These are phyloP conservation scores for Meghimatium bilineatum DNA, from an alignment of 2,888 invertebrate genomes.

Conservation along the genomic window DNA sequence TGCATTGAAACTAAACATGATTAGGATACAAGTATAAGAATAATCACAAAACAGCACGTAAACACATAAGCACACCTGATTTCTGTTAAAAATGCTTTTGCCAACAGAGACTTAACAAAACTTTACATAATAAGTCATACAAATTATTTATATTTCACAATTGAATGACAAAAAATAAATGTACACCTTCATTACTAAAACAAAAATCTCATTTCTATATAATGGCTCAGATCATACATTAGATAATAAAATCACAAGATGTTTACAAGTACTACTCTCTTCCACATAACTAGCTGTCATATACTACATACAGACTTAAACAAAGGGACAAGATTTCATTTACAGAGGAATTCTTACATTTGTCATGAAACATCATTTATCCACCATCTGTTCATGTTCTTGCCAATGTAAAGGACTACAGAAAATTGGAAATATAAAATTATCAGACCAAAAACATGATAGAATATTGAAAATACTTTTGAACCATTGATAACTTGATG, in stretches of 20 bases:
- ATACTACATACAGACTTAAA: neutral
- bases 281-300: neutral
- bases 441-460: neutral
- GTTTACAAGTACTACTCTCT: neutral
- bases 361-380: neutral
- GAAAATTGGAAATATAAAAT: neutral
- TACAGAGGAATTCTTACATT: too few species aligned
- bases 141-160: conserved; percentile 13
- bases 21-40: neutral
- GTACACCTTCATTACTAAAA: neutral
- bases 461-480: neutral
- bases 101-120: neutral
- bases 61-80: neutral
- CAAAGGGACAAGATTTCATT: neutral
- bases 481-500: neutral
- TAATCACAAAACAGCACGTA: neutral
- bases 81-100: neutral
- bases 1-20: neutral
- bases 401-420: neutral
- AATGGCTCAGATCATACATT: neutral
- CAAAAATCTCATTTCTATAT: neutral
- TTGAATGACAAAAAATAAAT: neutral
- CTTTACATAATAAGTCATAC: neutral
- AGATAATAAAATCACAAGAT: neutral
- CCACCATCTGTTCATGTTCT: neutral